Base-by-base conservation (phyloP, 2,797 vertebrate genomes). In the Myiotriccus ornatus region DNA sequence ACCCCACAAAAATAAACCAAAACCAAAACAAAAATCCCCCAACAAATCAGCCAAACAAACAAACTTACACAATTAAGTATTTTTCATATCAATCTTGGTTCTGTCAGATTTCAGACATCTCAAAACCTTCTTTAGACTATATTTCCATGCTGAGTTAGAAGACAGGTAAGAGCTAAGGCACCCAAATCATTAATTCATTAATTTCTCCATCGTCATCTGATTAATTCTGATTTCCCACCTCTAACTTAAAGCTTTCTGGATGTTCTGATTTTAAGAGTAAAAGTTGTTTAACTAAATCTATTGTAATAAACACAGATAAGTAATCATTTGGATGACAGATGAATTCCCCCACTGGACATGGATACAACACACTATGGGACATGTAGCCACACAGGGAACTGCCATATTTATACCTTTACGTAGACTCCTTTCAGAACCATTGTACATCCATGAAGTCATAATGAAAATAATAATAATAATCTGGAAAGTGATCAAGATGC, bases 81-180 rank as follows among this genome's bases (percentile, higher is more conserved):
- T 73, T 82, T 67, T 64, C 13, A 14, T 23, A 15, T 86, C 52
- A 49, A 2, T 52, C 9, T 71, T 50, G 59, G 8, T 65, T 90
- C 14, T 84, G 39, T n/a, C n/a, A 63, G 18, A 67, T 27, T 82
- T 86, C 35, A 87, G 35, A 49, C 10, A 41, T 78, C 59, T 90
- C 59, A 79, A 92, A 79, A 87, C 14, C 25, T 56, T 70, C 28
- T 34, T 52, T 56, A 78, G 18, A 7, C 6, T 15, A 8, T 64
- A 50, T 63, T 81, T 79, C 10, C 23, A 35, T 22, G 16, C 12
- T 76, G 52, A 71, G 15, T 69, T 76, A n/a, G 50, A 75, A 73
- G 34, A 92, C 1, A 4, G 0, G 0, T 6, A 15, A 65, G 16
- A 50, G 18, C 11, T 55, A 82, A 23, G 22, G 50, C 24, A 50